Evolutionary conservation across 64 coral and sea anemone species (phyloP).

Genomic region (Orbicella faveolata): DNA sequence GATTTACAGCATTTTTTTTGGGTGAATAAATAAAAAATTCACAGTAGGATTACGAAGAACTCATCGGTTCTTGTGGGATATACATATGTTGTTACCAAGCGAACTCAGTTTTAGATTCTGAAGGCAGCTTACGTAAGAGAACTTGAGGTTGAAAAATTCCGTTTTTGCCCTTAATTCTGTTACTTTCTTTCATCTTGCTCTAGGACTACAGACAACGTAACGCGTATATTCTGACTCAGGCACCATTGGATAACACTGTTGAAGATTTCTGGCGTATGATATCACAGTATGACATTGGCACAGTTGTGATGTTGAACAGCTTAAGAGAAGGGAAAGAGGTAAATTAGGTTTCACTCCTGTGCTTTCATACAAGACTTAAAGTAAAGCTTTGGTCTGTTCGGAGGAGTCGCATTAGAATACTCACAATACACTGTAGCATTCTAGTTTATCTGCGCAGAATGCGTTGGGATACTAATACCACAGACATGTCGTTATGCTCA

Average conservation of each 20-base stretch:
- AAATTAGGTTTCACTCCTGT: neutral
- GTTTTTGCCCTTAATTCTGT: neutral
- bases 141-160: neutral
- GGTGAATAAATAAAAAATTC: neutral
- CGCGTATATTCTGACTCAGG: slow-evolving; percentile 80
- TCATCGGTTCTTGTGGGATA: no score
- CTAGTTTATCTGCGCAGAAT: no score
- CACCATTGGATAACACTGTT: slow-evolving; percentile 67
- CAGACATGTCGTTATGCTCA: no score
- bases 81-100: no score
- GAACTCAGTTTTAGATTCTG: no score
- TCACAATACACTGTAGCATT: no score
- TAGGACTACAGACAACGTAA: slow-evolving; percentile 55
- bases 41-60: no score
- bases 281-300: slow-evolving; percentile 70
- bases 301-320: slow-evolving; percentile 81
- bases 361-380: no score
- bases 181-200: neutral
- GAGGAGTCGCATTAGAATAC: no score
- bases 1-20: neutral
- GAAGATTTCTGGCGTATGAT: slow-evolving; percentile 87
- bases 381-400: no score
- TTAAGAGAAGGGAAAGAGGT: slow-evolving; percentile 5
- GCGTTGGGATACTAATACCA: no score
- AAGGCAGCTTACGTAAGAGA: neutral